These are phyloP conservation scores for Eupithecia exiguata DNA, from an alignment of 2,888 invertebrate species.

Conservation along the genomic window DNA sequence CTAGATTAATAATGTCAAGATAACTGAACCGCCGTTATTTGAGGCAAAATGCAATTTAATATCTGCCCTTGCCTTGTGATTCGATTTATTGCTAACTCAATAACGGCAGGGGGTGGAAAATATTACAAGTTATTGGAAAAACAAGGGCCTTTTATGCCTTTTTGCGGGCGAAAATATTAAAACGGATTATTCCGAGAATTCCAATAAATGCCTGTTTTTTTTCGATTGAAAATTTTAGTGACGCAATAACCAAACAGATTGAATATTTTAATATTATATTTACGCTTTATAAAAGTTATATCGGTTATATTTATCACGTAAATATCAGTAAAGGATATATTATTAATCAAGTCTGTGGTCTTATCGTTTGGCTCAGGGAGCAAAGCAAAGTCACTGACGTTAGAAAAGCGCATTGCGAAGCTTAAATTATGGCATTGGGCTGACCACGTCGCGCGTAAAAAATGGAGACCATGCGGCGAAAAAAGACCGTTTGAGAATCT, in stretches of 20 bases:
- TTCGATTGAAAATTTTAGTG: neutral
- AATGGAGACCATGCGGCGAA: too few relatives aligned
- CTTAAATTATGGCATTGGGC: too few relatives aligned
- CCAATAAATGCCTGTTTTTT: neutral
- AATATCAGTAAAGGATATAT: too few relatives aligned
- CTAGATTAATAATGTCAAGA: neutral
- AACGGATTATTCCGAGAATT: conserved; percentile 1
- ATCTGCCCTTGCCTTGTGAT: neutral
- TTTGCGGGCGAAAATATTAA: neutral
- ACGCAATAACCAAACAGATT: neutral
- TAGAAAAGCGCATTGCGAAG: too few relatives aligned
- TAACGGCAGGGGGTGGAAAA: conserved; percentile 6
- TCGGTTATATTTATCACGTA: too few relatives aligned
- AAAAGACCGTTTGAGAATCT: too few relatives aligned
- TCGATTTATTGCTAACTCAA: conserved; percentile 9
- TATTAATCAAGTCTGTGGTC: too few relatives aligned
- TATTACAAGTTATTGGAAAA: conserved; percentile 15
- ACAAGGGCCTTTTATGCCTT: neutral
- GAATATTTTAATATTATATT: neutral
- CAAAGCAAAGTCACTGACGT: too few relatives aligned
- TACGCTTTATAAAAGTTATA: too few relatives aligned
- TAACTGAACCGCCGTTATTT: conserved; percentile 8
- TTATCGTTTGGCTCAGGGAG: too few relatives aligned
- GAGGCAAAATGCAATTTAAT: conserved; percentile 21
- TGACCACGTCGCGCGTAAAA: too few relatives aligned